Evolutionary conservation across 2,797 vertebrate genomes (phyloP), one percentile per base, ranked within the genome.

Genomic region (Yasuhikotakia modesta): DNA sequence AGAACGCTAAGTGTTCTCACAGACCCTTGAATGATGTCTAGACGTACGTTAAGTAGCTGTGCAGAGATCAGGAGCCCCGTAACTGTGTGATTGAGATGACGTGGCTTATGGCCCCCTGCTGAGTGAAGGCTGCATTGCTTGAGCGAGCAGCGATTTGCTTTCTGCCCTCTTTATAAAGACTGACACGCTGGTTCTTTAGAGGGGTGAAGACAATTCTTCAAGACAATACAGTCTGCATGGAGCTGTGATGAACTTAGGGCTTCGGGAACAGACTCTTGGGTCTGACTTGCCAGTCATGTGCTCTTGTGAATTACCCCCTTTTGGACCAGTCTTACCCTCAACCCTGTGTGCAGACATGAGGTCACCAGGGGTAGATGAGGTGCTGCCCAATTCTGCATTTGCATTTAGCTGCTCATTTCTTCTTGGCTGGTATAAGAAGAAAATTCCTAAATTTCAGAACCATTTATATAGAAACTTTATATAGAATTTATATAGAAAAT

Each of bases 151-250:
- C 4, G 0, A n/a, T 64, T 43, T 79, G n/a, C 43, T 53, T 69
- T 73, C 61, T 55, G 7, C 70, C 63, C 73, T 50, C 61, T 79
- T 94, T 93, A 94, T 93, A 92, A 93, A 89, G 90, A 94, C 87
- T 94, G 93, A 90, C 93, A 89, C 50, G 57, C 87, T 83, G 82
- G 83, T 91, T 92, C 91, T 90, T 81, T 84, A 90, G 89, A 27
- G 60, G 8, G 89, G 86, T 90, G 90, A 65, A 83, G 89, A 80
- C 91, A 94, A 95, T 95, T 94, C n/a, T n/a, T n/a, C n/a, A n/a
- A n/a, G n/a, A n/a, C n/a, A n/a, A 91, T 83, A 90, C 79, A 76
- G 80, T 78, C 74, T 70, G 58, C 77, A 46, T 78, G 60, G 85
- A 82, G 88, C 89, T 74, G 80, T 89, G 88, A 90, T 88, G 89